Evolutionary conservation across 1,140 invertebrate species (phyloP).

Genomic region (Sinonovacula constricta): DNA sequence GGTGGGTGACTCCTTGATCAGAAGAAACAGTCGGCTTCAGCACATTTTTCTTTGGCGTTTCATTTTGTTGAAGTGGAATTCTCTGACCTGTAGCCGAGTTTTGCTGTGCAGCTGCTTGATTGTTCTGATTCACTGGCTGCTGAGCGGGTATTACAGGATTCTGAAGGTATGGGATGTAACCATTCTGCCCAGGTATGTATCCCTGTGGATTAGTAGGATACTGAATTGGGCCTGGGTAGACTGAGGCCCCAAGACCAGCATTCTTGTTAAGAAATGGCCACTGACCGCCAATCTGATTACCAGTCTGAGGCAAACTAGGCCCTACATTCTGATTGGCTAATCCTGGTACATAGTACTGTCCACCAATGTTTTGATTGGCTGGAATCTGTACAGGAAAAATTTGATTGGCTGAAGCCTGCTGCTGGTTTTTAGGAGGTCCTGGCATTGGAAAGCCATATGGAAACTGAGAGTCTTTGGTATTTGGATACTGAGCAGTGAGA

Average conservation of each 20-base stretch:
- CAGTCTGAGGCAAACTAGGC: background rate
- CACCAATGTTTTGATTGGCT: conserved; percentile 26
- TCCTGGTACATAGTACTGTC: conserved; percentile 36
- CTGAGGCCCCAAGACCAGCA: conserved; percentile 7
- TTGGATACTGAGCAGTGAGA: conserved; percentile 13
- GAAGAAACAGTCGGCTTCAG: no score
- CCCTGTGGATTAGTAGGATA: conserved; percentile 9
- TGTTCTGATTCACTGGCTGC: conserved; percentile 15
- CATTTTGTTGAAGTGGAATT: no score
- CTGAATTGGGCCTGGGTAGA: conserved; percentile 26
- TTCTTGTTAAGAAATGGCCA: conserved; percentile 10
- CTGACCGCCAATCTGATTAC: conserved; percentile 3
- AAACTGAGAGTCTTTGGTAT: conserved; percentile 27
- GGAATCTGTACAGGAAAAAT: conserved; percentile 8
- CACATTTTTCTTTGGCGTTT: no score
- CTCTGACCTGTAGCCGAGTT: no score
- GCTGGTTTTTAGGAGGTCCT: conserved; percentile 28
- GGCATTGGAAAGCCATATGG: conserved; percentile 41
- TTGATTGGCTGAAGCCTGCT: conserved; percentile 35
- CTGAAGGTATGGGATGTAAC: conserved; percentile 5
- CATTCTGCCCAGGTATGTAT: conserved; percentile 31
- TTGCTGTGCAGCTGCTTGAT: conserved; percentile 1
- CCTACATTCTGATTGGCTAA: conserved; percentile 39
- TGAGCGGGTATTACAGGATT: conserved; percentile 15
- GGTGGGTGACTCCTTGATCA: background rate